A percentile compares a stretch with the other conserved stretches of the same genome.
These are phyloP conservation scores for Leptobrachium ailaonicum DNA, from an alignment of 2,113 vertebrate genomes.

Conservation along the genomic window DNA sequence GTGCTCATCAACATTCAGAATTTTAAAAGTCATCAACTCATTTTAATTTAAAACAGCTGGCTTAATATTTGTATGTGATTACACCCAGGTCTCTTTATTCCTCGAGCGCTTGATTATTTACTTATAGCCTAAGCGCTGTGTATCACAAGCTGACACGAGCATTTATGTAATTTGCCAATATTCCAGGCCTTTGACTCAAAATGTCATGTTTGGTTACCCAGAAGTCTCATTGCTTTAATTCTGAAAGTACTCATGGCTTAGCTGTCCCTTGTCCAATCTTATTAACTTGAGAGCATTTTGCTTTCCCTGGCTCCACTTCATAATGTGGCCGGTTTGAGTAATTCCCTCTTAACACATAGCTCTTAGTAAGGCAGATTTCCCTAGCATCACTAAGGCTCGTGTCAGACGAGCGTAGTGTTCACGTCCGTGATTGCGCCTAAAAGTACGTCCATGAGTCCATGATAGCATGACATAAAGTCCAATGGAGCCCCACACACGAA, in stretches of 20 bases:
- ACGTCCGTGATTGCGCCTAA: too few species aligned
- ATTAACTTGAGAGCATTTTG: slow-evolving; percentile 45
- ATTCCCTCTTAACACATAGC: slow-evolving; percentile 22
- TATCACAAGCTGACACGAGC: background rate
- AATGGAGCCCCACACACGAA: too few species aligned
- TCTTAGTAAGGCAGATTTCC: slow-evolving; percentile 5
- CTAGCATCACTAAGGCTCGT: too few species aligned
- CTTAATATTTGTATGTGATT: too few species aligned
- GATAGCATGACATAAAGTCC: too few species aligned
- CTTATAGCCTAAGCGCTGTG: background rate
- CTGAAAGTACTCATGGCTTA: slow-evolving; percentile 32
- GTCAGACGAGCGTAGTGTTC: too few species aligned
- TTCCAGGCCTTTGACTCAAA: slow-evolving; percentile 23
- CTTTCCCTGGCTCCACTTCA: slow-evolving; percentile 23
- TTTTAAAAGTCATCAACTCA: too few species aligned
- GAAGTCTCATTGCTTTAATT: slow-evolving; percentile 8
- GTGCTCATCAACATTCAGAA: too few species aligned
- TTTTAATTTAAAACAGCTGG: too few species aligned
- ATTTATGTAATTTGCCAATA: slow-evolving; percentile 15
- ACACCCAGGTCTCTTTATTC: background rate
- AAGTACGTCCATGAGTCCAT: too few species aligned
- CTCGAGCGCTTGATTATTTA: background rate
- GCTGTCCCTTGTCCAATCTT: slow-evolving; percentile 44
- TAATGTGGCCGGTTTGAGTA: slow-evolving; percentile 27
- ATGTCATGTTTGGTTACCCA: slow-evolving; percentile 43